These are phyloP conservation scores for Junco hyemalis DNA, from an alignment of 2,113 vertebrate genomes.

Conservation along the genomic window DNA sequence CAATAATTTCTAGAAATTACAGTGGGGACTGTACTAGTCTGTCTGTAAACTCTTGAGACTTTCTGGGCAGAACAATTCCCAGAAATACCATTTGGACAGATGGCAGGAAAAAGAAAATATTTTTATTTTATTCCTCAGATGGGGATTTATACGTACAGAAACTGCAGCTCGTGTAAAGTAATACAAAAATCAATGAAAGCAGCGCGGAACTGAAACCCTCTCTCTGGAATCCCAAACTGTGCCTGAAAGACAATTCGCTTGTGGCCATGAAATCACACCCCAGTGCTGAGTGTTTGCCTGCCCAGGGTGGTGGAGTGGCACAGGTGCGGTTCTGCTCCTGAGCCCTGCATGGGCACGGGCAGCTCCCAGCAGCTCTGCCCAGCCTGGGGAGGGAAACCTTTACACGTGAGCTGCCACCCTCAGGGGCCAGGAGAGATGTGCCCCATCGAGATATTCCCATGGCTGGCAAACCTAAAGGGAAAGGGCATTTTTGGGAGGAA, in stretches of 20 bases:
- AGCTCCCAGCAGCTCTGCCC: not conserved
- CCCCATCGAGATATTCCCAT: not conserved
- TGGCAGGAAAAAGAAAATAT: not conserved
- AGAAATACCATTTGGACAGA: not conserved
- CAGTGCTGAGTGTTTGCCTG: not conserved
- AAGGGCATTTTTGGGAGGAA: not conserved
- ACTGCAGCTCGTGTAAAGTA: not conserved
- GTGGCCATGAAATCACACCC: not conserved
- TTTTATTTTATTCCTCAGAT: not conserved
- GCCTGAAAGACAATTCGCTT: not conserved
- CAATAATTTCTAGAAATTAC: not conserved
- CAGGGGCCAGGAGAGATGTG: not conserved
- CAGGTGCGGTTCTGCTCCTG: not conserved
- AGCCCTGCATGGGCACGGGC: not conserved
- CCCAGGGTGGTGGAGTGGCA: not conserved
- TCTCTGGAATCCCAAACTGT: not conserved
- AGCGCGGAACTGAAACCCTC: not conserved
- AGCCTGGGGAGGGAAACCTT: not conserved
- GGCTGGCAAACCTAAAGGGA: not conserved
- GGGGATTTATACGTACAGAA: not conserved
- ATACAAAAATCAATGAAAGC: not conserved
- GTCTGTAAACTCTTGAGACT: not conserved
- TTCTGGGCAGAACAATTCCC: not conserved
- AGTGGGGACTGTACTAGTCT: not conserved
- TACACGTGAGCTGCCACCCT: not conserved